Percentiles rank a stretch among this genome's conserved stretches.
These are phyloP conservation scores for Pilophorus perplexus DNA, from an alignment of 2,888 invertebrate genomes.

Conservation along the genomic window DNA sequence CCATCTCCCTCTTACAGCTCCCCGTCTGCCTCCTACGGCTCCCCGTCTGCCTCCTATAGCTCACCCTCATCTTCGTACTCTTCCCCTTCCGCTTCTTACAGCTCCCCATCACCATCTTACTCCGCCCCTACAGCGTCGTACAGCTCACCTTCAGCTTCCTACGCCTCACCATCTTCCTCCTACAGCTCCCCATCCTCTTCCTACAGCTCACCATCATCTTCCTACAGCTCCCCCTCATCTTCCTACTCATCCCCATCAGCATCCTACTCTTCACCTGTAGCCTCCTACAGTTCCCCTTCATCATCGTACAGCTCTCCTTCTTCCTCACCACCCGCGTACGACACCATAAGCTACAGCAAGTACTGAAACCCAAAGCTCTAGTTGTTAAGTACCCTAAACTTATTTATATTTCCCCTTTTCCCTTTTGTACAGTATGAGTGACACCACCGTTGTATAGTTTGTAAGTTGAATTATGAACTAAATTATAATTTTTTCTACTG, in stretches of 20 bases:
- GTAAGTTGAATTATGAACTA: background rate
- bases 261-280: background rate
- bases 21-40: constrained; percentile 8
- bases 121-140: constrained; percentile 10
- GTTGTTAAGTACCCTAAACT: constrained; percentile 8
- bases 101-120: constrained; percentile 11
- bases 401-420: constrained; percentile 17
- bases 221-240: constrained; percentile 14
- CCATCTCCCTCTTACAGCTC: constrained; percentile 15
- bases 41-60: background rate
- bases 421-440: constrained; percentile 13
- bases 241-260: constrained; percentile 19
- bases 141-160: constrained; percentile 16
- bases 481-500: constrained; percentile 1
- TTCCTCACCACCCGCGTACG: constrained; percentile 6
- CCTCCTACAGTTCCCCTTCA: constrained; percentile 9
- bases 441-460: constrained; percentile 9
- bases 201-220: background rate
- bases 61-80: constrained; percentile 21
- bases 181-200: constrained; percentile 6
- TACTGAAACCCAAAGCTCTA: constrained; percentile 12
- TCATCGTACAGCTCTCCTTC: constrained; percentile 14
- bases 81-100: constrained; percentile 5
- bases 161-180: constrained; percentile 17
- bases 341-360: constrained; percentile 35